Base-by-base conservation (phyloP, 2,797 vertebrate genomes). In the Micropoecilia bifurca region DNA sequence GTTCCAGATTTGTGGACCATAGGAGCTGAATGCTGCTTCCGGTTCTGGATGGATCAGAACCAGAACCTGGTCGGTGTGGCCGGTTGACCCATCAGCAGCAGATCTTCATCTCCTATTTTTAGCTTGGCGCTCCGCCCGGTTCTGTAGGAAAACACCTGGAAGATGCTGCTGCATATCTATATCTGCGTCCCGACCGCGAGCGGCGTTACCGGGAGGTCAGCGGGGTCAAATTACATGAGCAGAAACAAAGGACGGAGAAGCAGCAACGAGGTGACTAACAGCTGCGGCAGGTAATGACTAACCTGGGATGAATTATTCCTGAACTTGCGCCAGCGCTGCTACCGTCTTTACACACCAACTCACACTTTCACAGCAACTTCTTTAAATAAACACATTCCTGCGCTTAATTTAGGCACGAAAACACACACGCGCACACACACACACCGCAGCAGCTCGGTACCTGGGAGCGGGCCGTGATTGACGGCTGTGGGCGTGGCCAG, bases 391-490 rank as follows among this genome's bases (percentile, higher is more conserved):
- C 87, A 89, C 89, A 91, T 91, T 91, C 90, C 83, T 88, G 41
- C 12, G 13, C 33, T n/a, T 75, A 76, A 43, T 43, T 71, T 28
- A 48, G n/a, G 30, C 16, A 50, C 22, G 18, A 45, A 36, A n/a
- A 22, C 73, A 36, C 25, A 6, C 68, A 66, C 71, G 30, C 66
- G 0, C 14, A 47, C 46, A 47, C 72, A 28, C 25, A 6, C 68
- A 66, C 74, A 41, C 66, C 5, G 73, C 1, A 25, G 7, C 46
- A 45, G 53, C 68, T n/a, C 0, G 90, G 91, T 94, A 89, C 82
- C 85, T 92, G 91, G 85, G 91, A 77, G 85, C 87, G 80, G 85
- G 75, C 85, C 71, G 66, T 87, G 87, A 93, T 43, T 93, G 94
- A 85, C 83, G 87, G 87, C 74, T 0, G 25, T 73, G 78, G 81